These are phyloP conservation scores for Nephrotoma guestfalica DNA, from an alignment of 2,888 invertebrate genomes.

Conservation along the genomic window DNA sequence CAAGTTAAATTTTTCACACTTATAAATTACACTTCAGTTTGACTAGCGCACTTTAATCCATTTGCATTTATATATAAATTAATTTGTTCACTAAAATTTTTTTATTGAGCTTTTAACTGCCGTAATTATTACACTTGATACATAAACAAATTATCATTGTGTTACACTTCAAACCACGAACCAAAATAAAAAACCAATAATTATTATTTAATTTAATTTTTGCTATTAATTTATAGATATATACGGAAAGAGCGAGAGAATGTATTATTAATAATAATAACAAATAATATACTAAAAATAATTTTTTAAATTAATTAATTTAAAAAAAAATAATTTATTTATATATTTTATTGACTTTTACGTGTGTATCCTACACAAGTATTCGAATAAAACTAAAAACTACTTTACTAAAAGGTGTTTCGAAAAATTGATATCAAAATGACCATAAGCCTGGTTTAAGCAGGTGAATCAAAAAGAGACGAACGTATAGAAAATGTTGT, in stretches of 20 bases:
- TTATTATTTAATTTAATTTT: not conserved
- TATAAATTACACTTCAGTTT: not conserved
- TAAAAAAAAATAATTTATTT: not conserved
- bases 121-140: not conserved
- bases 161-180: not conserved
- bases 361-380: constrained; percentile 6
- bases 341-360: not conserved
- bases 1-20: not conserved
- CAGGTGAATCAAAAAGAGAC: not conserved
- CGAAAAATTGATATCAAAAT: not conserved
- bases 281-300: not conserved
- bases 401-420: constrained; percentile 2
- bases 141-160: not conserved
- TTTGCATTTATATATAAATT: not conserved
- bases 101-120: not conserved
- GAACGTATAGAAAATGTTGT: not conserved
- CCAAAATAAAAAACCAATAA: not conserved
- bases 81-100: not conserved
- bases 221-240: not conserved
- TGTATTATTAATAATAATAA: not conserved
- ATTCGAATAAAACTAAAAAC: constrained; percentile 3
- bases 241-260: not conserved
- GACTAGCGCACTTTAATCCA: not conserved
- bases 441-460: not conserved
- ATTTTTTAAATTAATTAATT: not conserved